These are phyloP conservation scores for Elmis aenea DNA, from an alignment of 2,888 invertebrate genomes.

Conservation along the genomic window DNA sequence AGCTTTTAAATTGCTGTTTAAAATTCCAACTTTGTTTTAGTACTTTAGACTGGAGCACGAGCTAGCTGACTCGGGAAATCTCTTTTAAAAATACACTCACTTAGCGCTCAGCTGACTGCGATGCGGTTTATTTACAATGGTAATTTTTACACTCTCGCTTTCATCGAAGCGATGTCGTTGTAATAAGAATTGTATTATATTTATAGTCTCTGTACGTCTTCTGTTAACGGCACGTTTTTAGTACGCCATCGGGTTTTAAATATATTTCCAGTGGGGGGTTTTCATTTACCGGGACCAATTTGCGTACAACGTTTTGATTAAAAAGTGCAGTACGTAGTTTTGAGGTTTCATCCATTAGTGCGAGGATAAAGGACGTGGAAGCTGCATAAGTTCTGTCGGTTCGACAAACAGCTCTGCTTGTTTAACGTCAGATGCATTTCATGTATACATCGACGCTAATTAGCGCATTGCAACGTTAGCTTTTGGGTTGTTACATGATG, in stretches of 20 bases:
- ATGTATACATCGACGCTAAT: too few relatives aligned
- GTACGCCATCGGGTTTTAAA: too few relatives aligned
- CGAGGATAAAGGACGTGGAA: slow-evolving; percentile 12
- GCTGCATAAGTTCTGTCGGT: slow-evolving; percentile 11
- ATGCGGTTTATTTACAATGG: slow-evolving; percentile 38
- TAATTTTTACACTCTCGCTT: slow-evolving; percentile 40
- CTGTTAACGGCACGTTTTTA: too few relatives aligned
- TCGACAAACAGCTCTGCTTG: slow-evolving; percentile 13
- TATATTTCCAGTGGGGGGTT: too few relatives aligned
- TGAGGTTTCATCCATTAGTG: slow-evolving; percentile 14
- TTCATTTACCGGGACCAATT: too few relatives aligned
- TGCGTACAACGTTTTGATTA: too few relatives aligned
- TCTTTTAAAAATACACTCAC: slow-evolving; percentile 40
- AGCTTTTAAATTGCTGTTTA: slow-evolving; percentile 47
- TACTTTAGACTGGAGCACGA: slow-evolving; percentile 35
- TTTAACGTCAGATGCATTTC: slow-evolving; percentile 12
- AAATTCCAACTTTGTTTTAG: slow-evolving; percentile 48
- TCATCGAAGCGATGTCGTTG: slow-evolving; percentile 14
- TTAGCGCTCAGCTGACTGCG: slow-evolving; percentile 36
- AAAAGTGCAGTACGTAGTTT: slow-evolving; percentile 4
- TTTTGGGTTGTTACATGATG: too few relatives aligned
- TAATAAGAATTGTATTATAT: too few relatives aligned
- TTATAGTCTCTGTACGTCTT: too few relatives aligned
- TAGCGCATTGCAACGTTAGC: too few relatives aligned
- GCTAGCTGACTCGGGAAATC: slow-evolving; percentile 37